These are phyloP conservation scores for Notolepis coatsorum DNA, from an alignment of 2,797 vertebrate genomes.

Conservation along the genomic window DNA sequence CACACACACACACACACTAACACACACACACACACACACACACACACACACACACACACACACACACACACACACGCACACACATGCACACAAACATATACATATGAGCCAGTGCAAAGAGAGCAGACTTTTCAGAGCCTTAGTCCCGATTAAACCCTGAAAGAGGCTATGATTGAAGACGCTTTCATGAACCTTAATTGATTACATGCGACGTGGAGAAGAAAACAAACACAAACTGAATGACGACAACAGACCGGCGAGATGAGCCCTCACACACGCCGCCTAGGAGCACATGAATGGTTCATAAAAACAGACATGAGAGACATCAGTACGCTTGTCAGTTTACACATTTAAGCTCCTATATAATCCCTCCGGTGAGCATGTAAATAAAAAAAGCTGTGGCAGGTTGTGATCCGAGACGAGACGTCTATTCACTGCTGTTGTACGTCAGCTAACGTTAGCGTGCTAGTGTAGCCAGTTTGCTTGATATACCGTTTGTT, in stretches of 20 bases:
- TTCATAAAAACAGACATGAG: no score
- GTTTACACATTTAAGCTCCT: no score
- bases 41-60: slow-evolving; percentile 25
- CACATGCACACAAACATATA: background rate
- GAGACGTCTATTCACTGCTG: no score
- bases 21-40: slow-evolving; percentile 4
- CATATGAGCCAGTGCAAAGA: slow-evolving; percentile 3
- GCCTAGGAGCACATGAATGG: no score
- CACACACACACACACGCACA: slow-evolving; percentile 24
- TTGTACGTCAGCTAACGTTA: no score
- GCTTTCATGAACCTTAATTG: slow-evolving; percentile 54
- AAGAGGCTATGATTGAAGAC: slow-evolving; percentile 52
- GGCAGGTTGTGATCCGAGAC: no score
- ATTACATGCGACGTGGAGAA: slow-evolving; percentile 59
- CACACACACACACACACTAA: background rate
- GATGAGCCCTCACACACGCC: slow-evolving; percentile 12
- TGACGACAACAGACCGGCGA: slow-evolving; percentile 47
- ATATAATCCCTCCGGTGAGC: no score
- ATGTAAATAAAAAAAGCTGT: no score
- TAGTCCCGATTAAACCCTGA: slow-evolving; percentile 42
- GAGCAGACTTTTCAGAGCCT: background rate
- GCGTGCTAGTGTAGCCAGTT: no score
- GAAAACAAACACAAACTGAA: slow-evolving; percentile 42
- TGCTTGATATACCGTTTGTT: no score
- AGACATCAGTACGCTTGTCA: no score